A percentile compares a stretch with the other conserved stretches of the same genome.
Evolutionary conservation across 2,888 invertebrate species (phyloP).

Genomic region (Lasioglossum leucozonium): DNA sequence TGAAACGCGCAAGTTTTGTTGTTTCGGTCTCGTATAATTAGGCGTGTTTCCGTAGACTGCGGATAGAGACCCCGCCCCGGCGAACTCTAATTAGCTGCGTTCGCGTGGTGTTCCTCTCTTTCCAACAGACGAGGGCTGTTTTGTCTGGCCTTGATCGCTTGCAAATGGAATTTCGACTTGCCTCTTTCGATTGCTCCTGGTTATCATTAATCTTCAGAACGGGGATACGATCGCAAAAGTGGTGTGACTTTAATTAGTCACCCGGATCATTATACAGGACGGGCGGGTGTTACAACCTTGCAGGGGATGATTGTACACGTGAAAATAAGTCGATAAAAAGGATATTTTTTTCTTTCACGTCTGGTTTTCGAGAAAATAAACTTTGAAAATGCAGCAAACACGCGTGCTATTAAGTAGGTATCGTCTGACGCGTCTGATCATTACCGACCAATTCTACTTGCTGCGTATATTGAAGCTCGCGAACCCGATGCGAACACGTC

Average conservation of each 20-base stretch:
- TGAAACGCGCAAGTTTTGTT: constrained; percentile 46
- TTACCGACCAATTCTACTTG: no score
- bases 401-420: no score
- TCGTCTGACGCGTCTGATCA: no score
- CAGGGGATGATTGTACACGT: no score
- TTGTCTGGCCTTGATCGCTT: background rate
- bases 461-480: no score
- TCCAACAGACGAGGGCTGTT: background rate
- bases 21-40: constrained; percentile 7
- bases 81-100: background rate
- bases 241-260: background rate
- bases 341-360: no score
- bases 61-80: background rate
- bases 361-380: no score
- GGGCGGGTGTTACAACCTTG: no score
- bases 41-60: background rate
- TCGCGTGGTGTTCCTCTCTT: background rate
- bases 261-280: background rate
- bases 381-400: no score
- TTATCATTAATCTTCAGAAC: background rate
- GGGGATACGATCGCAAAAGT: background rate
- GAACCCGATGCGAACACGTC: no score
- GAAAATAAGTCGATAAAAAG: no score
- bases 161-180: background rate
- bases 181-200: background rate